These are phyloP conservation scores for Lasiommata megera DNA, from an alignment of 2,888 invertebrate genomes.

Conservation along the genomic window DNA sequence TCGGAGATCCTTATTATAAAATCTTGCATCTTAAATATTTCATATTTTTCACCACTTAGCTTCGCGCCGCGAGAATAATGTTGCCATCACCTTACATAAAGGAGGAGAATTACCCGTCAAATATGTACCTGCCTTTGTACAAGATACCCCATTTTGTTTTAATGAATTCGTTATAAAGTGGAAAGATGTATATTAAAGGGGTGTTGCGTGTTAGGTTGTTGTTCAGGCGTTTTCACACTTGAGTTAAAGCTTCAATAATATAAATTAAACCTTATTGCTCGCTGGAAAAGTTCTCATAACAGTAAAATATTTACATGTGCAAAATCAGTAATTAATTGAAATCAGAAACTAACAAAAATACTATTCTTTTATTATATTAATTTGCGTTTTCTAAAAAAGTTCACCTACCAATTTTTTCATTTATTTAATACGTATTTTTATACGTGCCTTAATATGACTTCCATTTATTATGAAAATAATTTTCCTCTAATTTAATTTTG, in stretches of 20 bases:
- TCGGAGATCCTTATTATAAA: conserved; percentile 75
- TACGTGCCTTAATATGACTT: neutral
- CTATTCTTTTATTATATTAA: no score
- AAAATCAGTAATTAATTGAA: no score
- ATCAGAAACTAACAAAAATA: no score
- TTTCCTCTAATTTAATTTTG: neutral
- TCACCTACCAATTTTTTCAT: neutral
- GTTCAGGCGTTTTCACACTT: neutral
- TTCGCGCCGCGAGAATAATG: conserved; percentile 55
- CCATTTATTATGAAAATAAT: neutral
- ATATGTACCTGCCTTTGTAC: conserved; percentile 26
- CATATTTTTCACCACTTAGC: conserved; percentile 68
- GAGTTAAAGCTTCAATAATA: neutral
- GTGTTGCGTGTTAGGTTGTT: conserved; percentile 3
- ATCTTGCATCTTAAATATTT: conserved; percentile 74
- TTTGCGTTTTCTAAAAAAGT: no score
- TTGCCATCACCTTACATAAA: conserved; percentile 57
- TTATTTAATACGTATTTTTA: no score
- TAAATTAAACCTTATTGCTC: no score
- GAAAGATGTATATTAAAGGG: conserved; percentile 11
- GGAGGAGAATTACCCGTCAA: conserved; percentile 45
- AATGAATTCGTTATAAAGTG: conserved; percentile 19
- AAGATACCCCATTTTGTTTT: conserved; percentile 20
- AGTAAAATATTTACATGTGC: no score
- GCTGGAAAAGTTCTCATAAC: no score